Evolutionary conservation across 2,113 vertebrate species (phyloP).

Genomic region (Plecotus auritus): DNA sequence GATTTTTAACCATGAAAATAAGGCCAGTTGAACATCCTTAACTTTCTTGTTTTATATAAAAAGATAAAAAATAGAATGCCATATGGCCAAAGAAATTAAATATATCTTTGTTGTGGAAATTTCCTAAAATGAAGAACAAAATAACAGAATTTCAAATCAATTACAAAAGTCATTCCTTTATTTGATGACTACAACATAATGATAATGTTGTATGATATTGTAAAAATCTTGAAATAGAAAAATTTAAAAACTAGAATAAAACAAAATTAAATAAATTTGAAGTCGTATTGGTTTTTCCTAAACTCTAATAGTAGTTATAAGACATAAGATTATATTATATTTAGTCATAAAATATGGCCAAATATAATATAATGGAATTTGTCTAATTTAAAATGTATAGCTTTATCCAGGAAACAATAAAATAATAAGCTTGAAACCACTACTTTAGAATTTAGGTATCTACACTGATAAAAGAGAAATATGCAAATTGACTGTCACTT

Average conservation of each 20-base stretch:
- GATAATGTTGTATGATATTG: not conserved
- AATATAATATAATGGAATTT: not conserved
- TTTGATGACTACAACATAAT: not conserved
- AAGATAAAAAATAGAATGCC: not conserved
- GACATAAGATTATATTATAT: not conserved
- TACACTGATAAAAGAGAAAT: too few species aligned
- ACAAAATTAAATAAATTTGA: not conserved
- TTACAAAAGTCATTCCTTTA: not conserved
- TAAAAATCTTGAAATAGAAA: not conserved
- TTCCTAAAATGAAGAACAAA: not conserved
- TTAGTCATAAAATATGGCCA: not conserved
- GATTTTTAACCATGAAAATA: not conserved
- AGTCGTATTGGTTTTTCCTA: not conserved
- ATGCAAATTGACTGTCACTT: too few species aligned
- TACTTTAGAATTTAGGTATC: not conserved
- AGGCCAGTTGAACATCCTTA: not conserved
- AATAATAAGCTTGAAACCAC: not conserved
- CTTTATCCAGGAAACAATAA: not conserved
- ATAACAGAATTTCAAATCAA: not conserved
- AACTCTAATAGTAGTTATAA: not conserved
- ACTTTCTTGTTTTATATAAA: not conserved
- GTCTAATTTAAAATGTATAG: not conserved
- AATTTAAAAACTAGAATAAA: not conserved
- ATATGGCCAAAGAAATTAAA: not conserved
- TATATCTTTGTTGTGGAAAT: not conserved